Conservation (phyloP, 2,888 invertebrate species). For the Hemithea aestivaria region DNA sequence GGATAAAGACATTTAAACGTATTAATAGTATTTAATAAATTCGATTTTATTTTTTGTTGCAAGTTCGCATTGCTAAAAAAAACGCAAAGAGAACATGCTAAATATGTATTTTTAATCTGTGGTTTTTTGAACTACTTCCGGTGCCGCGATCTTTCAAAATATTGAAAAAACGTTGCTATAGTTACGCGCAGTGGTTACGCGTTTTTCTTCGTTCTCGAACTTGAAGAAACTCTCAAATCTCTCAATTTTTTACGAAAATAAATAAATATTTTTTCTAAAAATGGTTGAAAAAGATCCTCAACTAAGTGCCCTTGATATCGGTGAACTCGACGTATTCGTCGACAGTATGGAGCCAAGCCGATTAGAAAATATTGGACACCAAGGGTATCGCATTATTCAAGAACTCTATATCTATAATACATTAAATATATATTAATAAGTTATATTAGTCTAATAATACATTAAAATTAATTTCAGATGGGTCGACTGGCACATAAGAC, state of each 20-base stretch:
- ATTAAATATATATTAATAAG: no score
- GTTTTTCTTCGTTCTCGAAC: background rate
- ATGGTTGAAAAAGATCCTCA: conserved; percentile 75
- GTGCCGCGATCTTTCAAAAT: conserved; percentile 28
- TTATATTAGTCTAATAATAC: no score
- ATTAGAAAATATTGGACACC: conserved; percentile 83
- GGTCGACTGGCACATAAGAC: conserved; percentile 89
- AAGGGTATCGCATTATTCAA: conserved; percentile 41
- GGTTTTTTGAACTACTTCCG: conserved; percentile 9
- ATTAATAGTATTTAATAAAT: no score
- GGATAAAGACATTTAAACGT: no score
- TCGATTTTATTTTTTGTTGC: no score
- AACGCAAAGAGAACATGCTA: no score
- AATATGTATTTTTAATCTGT: no score
- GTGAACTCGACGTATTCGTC: conserved; percentile 87
- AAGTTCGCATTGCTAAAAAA: no score
- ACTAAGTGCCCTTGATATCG: conserved; percentile 79
- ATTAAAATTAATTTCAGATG: no score
- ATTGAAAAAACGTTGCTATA: conserved; percentile 41
- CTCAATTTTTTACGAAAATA: background rate
- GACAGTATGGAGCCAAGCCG: conserved; percentile 83
- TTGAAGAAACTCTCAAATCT: no score
- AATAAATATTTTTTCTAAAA: conserved; percentile 5
- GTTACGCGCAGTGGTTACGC: conserved; percentile 31
- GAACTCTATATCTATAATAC: no score